Percentiles rank a stretch among this genome's conserved stretches.
These are phyloP conservation scores for Toxotes lorentzi DNA, from an alignment of 2,797 vertebrate species.

Conservation along the genomic window DNA sequence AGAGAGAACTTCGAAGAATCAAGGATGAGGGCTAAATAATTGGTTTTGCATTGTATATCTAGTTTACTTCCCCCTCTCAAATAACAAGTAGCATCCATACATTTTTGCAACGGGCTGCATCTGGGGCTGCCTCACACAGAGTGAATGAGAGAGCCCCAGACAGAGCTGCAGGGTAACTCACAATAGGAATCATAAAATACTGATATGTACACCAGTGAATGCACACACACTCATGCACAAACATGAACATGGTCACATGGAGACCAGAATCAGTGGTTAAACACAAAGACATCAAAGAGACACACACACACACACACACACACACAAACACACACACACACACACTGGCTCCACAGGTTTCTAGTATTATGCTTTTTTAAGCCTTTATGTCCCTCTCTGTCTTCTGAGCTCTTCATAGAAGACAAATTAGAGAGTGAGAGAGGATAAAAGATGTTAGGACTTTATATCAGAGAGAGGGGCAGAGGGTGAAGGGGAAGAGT, in stretches of 20 bases:
- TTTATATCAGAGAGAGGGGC: background rate
- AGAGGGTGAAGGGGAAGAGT: background rate
- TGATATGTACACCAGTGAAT: background rate
- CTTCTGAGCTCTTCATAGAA: slow-evolving; percentile 15
- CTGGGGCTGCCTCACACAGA: background rate
- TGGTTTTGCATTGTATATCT: background rate
- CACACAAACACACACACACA: background rate
- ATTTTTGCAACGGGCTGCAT: background rate
- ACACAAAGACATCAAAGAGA: background rate
- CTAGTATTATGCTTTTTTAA: background rate
- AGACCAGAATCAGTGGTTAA: background rate
- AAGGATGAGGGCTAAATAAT: background rate
- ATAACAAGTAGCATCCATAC: background rate
- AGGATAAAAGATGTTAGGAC: slow-evolving; percentile 13
- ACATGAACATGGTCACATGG: background rate
- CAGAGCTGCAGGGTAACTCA: background rate
- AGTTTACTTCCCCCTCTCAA: background rate
- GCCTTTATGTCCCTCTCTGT: background rate
- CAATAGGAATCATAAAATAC: background rate
- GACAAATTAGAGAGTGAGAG: slow-evolving; percentile 19
- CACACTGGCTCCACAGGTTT: slow-evolving; percentile 6
- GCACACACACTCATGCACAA: background rate
- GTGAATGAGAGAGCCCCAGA: background rate
- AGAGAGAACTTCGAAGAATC: background rate
- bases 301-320: background rate